These are phyloP conservation scores for Leucophenga maculata DNA, from an alignment of 2,888 invertebrate species.

Conservation along the genomic window DNA sequence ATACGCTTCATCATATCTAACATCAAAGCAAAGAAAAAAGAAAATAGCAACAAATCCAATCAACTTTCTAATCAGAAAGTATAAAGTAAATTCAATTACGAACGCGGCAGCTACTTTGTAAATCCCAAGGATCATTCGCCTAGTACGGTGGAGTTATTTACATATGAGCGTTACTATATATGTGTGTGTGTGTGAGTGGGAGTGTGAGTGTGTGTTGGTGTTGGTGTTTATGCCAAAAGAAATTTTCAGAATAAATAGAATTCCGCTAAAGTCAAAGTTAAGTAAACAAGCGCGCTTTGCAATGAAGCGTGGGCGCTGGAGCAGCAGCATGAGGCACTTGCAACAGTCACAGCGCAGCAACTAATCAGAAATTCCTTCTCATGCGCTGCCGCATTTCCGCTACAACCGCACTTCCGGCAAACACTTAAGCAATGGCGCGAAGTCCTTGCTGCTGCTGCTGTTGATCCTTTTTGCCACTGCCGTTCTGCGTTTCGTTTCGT, in stretches of 20 bases:
- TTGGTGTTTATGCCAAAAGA: constrained; percentile 52
- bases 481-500: constrained; percentile 19
- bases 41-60: constrained; percentile 52
- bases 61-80: constrained; percentile 62
- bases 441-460: constrained; percentile 20
- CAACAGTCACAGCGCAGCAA: constrained; percentile 37
- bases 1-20: constrained; percentile 17
- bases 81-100: constrained; percentile 64
- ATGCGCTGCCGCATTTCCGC: constrained; percentile 51
- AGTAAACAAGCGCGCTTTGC: constrained; percentile 46
- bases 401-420: constrained; percentile 13
- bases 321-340: neutral
- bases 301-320: neutral
- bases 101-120: constrained; percentile 55
- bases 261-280: constrained; percentile 62
- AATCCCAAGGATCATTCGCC: constrained; percentile 59
- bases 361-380: constrained; percentile 62
- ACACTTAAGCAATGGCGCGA: constrained; percentile 33
- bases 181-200: constrained; percentile 35
- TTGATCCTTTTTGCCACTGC: constrained; percentile 37
- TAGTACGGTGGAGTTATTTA: constrained; percentile 44
- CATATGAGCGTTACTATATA: constrained; percentile 29
- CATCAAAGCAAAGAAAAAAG: constrained; percentile 36
- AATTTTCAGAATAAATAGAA: constrained; percentile 61
- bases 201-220: constrained; percentile 28